Conservation (phyloP, 2,888 invertebrate genomes). For the Leptinotarsa juncta region DNA sequence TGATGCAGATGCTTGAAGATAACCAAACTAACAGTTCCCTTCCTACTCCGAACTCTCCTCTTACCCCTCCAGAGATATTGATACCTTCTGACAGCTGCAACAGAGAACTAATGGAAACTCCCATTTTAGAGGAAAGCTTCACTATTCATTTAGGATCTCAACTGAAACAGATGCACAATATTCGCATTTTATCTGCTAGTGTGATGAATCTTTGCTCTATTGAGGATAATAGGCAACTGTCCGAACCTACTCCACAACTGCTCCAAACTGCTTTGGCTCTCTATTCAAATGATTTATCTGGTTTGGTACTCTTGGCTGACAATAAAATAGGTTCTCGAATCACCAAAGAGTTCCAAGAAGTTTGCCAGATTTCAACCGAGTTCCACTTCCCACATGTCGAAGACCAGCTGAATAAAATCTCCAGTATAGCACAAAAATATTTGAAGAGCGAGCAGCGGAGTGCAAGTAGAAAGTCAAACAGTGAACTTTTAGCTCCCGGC, state of each 20-base stretch:
- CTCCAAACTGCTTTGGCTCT: slow-evolving; percentile 93
- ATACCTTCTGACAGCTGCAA: slow-evolving; percentile 41
- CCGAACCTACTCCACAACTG: slow-evolving; percentile 79
- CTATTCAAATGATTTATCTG: slow-evolving; percentile 92
- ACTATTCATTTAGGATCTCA: slow-evolving; percentile 98
- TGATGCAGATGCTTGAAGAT: slow-evolving; percentile 83
- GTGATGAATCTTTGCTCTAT: slow-evolving; percentile 82
- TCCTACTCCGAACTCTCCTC: slow-evolving; percentile 69
- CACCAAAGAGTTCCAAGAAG: slow-evolving; percentile 72
- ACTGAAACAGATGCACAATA: slow-evolving; percentile 98
- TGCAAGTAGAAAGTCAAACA: slow-evolving; percentile 55
- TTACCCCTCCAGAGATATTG: slow-evolving; percentile 57
- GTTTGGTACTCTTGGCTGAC: slow-evolving; percentile 85
- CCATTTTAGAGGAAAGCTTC: slow-evolving; percentile 89
- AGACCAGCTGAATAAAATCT: slow-evolving; percentile 82
- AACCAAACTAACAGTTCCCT: slow-evolving; percentile 72
- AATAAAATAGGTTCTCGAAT: slow-evolving; percentile 63
- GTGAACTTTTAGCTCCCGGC: slow-evolving; percentile 79
- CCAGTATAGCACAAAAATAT: slow-evolving; percentile 58
- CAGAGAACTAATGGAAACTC: slow-evolving; percentile 49
- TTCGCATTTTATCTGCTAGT: slow-evolving; percentile 88
- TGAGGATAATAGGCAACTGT: slow-evolving; percentile 57
- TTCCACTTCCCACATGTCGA: slow-evolving; percentile 93
- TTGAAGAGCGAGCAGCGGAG: slow-evolving; percentile 52
- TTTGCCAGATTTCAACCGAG: slow-evolving; percentile 87